A percentile compares a stretch with the other conserved stretches of the same genome.
These are phyloP conservation scores for Leptopilina boulardi DNA, from an alignment of 1,140 invertebrate species.

Conservation along the genomic window DNA sequence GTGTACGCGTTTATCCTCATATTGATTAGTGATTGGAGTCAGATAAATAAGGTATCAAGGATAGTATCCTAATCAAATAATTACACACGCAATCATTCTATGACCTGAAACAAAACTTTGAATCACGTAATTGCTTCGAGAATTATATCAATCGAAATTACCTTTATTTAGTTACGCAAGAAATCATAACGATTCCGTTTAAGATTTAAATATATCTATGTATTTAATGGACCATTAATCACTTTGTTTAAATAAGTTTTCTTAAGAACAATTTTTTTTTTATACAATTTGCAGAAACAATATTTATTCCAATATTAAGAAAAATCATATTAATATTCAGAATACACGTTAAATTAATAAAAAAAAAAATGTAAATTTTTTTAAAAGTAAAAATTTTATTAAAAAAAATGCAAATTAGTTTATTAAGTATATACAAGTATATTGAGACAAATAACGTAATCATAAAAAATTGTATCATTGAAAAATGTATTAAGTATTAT, in stretches of 20 bases:
- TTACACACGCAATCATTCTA: slow-evolving; percentile 21
- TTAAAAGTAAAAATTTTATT: no score
- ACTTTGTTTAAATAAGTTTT: neutral
- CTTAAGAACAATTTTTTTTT: neutral
- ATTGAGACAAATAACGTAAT: neutral
- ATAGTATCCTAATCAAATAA: slow-evolving; percentile 28
- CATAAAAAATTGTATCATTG: neutral
- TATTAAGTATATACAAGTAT: no score
- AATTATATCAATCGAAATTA: slow-evolving; percentile 22
- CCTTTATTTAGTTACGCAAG: slow-evolving; percentile 28
- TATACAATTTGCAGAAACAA: no score
- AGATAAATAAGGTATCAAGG: slow-evolving; percentile 32
- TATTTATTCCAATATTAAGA: no score
- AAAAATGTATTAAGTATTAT: no score
- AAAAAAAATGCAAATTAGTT: no score
- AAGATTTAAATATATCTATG: neutral
- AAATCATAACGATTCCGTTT: neutral
- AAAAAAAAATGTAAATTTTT: no score
- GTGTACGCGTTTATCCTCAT: neutral
- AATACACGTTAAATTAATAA: no score
- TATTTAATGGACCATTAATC: neutral
- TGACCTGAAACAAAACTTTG: slow-evolving; percentile 19
- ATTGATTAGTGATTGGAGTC: neutral
- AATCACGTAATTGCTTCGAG: slow-evolving; percentile 20
- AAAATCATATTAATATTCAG: no score